Evolutionary conservation across 2,797 vertebrate genomes (phyloP), one percentile per base, ranked within the genome.

Genomic region (Merluccius polli): DNA sequence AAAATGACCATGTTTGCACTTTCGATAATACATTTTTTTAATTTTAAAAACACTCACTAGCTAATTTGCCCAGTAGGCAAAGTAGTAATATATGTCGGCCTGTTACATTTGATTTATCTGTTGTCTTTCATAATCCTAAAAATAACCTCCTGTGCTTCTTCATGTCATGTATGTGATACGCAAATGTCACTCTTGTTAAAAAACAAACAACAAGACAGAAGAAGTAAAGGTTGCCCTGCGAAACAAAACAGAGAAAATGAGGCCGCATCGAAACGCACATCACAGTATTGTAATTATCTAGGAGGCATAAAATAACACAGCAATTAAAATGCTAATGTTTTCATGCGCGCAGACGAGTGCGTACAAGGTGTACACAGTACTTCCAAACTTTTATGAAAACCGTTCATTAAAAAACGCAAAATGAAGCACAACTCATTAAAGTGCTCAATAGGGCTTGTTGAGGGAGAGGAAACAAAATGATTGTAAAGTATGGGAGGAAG

Each of bases 241-340:
- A 65, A 65, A 75, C 24, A 31, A 75, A 79, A 71, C 27, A 72
- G 79, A 75, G 33, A 15, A 70, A 59, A 75, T 74, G 41, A 18
- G 24, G 75, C 35, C 36, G 9, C 30, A 6, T n/a, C 68, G 4
- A 48, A 73, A 71, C 81, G 72, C 29, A 73, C 72, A 68, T 78
- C 74, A 79, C 70, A 78, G 70, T 29, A 65, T 30, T 71, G 75
- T 72, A 81, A 83, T 85, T 85, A 82, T 76, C 67, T 75, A 4
- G 13, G 67, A 85, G 82, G 76, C 84, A 78, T 77, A 41, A 70
- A 36, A 79, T 18, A 82, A 75, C 75, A 72, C 38, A 73, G 72
- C 75, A 79, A 87, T 87, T 87, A 85, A 69, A 72, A 81, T 77
- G 80, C 33, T 86, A 87, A 86, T 81, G 68, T 74, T 78, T n/a